Evolutionary conservation across 2,113 vertebrate species (phyloP).

Genomic region (Hemiprocne comata): DNA sequence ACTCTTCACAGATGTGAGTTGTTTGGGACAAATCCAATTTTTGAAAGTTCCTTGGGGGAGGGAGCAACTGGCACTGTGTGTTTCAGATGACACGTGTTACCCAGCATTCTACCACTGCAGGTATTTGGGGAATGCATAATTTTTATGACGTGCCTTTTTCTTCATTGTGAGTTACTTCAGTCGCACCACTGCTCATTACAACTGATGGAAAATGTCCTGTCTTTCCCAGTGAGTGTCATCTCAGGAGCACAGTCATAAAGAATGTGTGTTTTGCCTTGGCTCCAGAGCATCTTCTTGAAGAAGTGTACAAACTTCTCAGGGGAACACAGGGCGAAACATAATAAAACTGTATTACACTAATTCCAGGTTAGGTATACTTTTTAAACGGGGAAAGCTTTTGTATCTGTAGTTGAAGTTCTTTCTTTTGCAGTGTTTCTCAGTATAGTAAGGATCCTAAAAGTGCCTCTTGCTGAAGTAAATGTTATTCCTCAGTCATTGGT

Average conservation of each 20-base stretch:
- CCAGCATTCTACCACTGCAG: accelerated
- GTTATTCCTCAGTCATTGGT: background rate
- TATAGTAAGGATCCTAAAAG: background rate
- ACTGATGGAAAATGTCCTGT: background rate
- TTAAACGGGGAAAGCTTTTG: background rate
- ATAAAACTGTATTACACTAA: background rate
- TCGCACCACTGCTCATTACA: background rate
- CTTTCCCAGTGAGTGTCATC: background rate
- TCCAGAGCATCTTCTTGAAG: background rate
- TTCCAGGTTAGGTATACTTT: background rate
- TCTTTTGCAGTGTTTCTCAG: background rate
- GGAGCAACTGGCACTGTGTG: accelerated
- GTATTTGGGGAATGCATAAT: background rate
- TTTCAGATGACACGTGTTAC: accelerated
- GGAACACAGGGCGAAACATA: too few species aligned
- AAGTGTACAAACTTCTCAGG: background rate
- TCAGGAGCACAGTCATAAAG: background rate
- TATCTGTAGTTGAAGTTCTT: background rate
- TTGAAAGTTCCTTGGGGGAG: background rate
- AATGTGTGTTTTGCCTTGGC: background rate
- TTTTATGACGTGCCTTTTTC: background rate
- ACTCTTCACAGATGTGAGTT: background rate
- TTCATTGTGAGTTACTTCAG: background rate
- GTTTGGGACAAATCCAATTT: background rate
- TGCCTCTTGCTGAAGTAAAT: background rate